A percentile compares a stretch with the other conserved stretches of the same genome.
These are phyloP conservation scores for Danio choprae DNA, from an alignment of 2,797 vertebrate species.

Conservation along the genomic window DNA sequence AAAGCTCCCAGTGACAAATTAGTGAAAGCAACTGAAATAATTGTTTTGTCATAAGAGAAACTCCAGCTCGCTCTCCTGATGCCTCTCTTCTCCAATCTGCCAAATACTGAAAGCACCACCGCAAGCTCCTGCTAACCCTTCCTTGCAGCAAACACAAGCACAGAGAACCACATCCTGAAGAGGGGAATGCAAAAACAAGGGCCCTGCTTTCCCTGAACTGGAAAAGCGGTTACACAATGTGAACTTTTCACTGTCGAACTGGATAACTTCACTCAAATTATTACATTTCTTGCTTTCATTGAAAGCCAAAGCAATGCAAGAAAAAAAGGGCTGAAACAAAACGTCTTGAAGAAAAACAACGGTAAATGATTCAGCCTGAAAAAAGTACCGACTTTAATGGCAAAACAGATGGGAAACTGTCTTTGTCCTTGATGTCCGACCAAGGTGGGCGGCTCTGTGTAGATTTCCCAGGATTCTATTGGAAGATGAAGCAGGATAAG, in stretches of 20 bases:
- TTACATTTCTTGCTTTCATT: constrained; percentile 82
- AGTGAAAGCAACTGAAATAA: constrained; percentile 67
- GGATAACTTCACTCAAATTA: constrained; percentile 78
- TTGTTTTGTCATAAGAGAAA: constrained; percentile 79
- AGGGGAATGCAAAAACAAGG: constrained; percentile 73
- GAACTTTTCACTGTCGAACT: constrained; percentile 83
- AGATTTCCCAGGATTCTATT: constrained; percentile 74
- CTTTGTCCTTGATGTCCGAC: constrained; percentile 74
- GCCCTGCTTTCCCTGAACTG: constrained; percentile 79
- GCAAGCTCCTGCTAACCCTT: constrained; percentile 76
- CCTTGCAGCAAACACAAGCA: constrained; percentile 77
- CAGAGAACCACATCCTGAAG: constrained; percentile 83
- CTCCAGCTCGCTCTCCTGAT: constrained; percentile 75
- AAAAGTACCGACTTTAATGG: constrained; percentile 72
- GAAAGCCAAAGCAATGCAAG: constrained; percentile 68
- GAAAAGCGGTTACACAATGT: constrained; percentile 85
- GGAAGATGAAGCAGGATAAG: constrained; percentile 62
- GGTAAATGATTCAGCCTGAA: constrained; percentile 69
- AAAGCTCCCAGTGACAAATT: constrained; percentile 62
- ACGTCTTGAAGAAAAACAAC: constrained; percentile 74
- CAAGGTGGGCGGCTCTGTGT: constrained; percentile 73
- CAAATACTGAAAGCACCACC: constrained; percentile 72
- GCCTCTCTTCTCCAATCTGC: constrained; percentile 76
- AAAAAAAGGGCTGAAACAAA: constrained; percentile 42
- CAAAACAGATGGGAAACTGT: constrained; percentile 68